Evolutionary conservation across 2,113 vertebrate genomes (phyloP).

Genomic region (Halcyon malimbica): DNA sequence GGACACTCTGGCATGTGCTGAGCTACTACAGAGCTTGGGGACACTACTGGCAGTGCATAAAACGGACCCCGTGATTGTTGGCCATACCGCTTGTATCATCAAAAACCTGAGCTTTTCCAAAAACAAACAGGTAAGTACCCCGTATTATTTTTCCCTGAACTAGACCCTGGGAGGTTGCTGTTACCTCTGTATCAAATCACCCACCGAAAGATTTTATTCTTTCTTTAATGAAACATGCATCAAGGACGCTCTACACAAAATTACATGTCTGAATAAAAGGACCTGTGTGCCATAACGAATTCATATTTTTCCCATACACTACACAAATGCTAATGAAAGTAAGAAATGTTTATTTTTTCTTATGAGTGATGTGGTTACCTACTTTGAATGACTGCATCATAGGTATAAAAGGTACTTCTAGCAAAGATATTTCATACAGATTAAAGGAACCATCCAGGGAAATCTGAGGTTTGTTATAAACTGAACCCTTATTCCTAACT

Average conservation of each 20-base stretch:
- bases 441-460: background rate
- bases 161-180: background rate
- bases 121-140: slow-evolving; percentile 45
- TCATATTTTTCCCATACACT: background rate
- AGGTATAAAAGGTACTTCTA: background rate
- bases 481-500: background rate
- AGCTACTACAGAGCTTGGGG: slow-evolving; percentile 72
- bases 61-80: slow-evolving; percentile 62
- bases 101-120: slow-evolving; percentile 63
- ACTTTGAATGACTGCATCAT: background rate
- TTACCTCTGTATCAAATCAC: background rate
- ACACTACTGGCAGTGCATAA: slow-evolving; percentile 65
- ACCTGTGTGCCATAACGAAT: background rate
- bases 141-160: background rate
- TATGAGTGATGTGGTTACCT: background rate
- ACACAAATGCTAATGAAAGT: background rate
- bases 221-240: background rate
- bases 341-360: background rate
- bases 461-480: background rate
- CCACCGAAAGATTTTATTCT: background rate
- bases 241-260: background rate
- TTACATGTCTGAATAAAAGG: background rate
- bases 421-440: background rate
- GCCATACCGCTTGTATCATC: slow-evolving; percentile 73
- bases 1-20: slow-evolving; percentile 71